A percentile compares a stretch with the other conserved stretches of the same genome.
phyloP scores from a whole-genome alignment of 2,797 vertebrate genomes.

The Cynopterus sphinx region DNA sequence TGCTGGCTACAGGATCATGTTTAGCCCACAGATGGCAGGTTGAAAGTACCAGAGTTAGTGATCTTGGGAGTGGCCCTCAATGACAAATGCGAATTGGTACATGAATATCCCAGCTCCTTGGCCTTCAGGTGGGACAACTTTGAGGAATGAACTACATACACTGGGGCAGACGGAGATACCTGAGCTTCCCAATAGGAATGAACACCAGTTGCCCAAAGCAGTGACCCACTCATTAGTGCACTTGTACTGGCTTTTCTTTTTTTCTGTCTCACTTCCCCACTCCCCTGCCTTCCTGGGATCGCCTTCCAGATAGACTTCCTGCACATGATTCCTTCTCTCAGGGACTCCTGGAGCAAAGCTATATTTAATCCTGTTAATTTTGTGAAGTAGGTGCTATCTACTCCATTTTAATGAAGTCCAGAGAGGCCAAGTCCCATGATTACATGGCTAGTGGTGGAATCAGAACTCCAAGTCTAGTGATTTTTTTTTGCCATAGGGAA shows the following conservation, averaged over 20 bases:
- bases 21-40: background rate
- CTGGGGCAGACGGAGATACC: background rate
- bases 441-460: background rate
- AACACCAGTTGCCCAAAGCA: background rate
- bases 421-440: background rate
- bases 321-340: background rate
- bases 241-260: background rate
- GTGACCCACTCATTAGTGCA: background rate
- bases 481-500: background rate
- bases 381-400: background rate
- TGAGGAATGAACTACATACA: background rate
- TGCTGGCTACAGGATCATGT: background rate
- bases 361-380: background rate
- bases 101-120: background rate
- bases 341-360: background rate
- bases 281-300: background rate
- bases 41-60: background rate
- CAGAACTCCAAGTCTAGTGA: background rate
- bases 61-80: background rate
- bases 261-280: background rate
- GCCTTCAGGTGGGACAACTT: background rate
- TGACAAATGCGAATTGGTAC: background rate
- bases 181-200: background rate
- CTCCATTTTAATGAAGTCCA: background rate
- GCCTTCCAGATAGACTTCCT: background rate